Base-by-base conservation (phyloP, 2,113 vertebrate genomes). In the Amblyopsis rosae region DNA sequence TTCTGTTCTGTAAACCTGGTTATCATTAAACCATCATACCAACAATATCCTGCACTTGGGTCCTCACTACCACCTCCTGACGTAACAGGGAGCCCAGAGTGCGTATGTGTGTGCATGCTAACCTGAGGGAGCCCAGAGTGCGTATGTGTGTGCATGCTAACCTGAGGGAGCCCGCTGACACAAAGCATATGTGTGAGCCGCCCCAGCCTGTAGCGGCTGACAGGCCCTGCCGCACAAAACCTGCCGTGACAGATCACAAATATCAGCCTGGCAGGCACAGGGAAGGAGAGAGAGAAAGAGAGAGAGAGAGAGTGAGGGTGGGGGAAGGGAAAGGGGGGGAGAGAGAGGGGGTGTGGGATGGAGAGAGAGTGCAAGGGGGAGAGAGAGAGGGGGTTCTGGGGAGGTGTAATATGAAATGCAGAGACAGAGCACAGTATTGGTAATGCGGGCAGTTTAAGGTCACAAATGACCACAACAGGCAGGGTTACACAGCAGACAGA, bases 171-270 rank as follows among this genome's bases (percentile, higher is more conserved):
- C 80, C 63, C 61, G 33, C 13, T 76, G 84, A 77, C 84, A 86
- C 72, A 65, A 78, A 86, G 70, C 84, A 77, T 86, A 88, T 85
- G 85, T 84, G 85, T 72, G 66, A 81, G 79, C 65, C 71, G 65
- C 73, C 53, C 1, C 4, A 8, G 13, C 33, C 65, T 76, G 65
- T 70, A 53, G 50, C 80, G 64, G 60, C 41, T 82, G 82, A 85
- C 80, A 79, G 65, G 72, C 76, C 62, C 11, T 41, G 35, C 68
- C 81, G 84, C 80, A 84, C 73, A 65, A 71, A 86, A 84, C 75
- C 68, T 83, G 86, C 77, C 84, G 72, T 86, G 85, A 83, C 86
- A 85, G 75, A 88, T 87, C 83, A 79, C 4, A 82, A 84, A 83
- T 82, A 80, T 82, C 72, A 82, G 80, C 67, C 72, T 65, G 59